Evolutionary conservation across 2,113 vertebrate species (phyloP).

Genomic region (Apodemus speciosus): DNA sequence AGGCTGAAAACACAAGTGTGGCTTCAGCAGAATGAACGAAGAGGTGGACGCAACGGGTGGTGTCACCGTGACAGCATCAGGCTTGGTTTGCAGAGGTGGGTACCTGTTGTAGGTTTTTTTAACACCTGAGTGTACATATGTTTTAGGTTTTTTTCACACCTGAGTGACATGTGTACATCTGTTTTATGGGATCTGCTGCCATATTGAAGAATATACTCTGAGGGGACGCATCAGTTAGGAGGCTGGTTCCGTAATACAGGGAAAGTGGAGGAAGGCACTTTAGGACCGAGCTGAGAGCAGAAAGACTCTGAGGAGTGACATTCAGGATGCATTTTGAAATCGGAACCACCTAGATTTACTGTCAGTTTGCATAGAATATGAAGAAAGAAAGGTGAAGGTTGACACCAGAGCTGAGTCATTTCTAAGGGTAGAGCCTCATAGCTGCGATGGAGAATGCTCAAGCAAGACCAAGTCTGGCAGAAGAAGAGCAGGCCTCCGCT

Average conservation of each 20-base stretch:
- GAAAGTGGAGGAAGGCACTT: background rate
- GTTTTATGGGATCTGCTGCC: background rate
- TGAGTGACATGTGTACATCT: background rate
- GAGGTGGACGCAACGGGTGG: too few relatives aligned
- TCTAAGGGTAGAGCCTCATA: background rate
- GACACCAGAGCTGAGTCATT: background rate
- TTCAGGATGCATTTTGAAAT: background rate
- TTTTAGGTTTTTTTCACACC: background rate
- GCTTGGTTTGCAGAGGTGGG: background rate
- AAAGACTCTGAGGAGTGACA: background rate
- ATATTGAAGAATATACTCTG: background rate
- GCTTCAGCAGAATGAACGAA: background rate
- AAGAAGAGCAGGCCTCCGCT: background rate
- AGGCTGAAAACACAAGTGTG: background rate
- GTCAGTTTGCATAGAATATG: background rate
- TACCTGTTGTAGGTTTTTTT: background rate
- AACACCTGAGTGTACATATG: background rate
- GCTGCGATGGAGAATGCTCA: background rate
- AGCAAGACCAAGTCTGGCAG: background rate
- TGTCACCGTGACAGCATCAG: background rate
- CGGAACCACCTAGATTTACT: background rate
- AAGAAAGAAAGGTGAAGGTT: background rate
- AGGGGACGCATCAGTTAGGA: background rate
- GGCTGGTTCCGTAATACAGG: background rate
- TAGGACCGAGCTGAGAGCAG: background rate